Evolutionary conservation across 1,140 invertebrate genomes (phyloP), one percentile per base, ranked within the genome.

Genomic region (Vollenhovia emeryi): DNA sequence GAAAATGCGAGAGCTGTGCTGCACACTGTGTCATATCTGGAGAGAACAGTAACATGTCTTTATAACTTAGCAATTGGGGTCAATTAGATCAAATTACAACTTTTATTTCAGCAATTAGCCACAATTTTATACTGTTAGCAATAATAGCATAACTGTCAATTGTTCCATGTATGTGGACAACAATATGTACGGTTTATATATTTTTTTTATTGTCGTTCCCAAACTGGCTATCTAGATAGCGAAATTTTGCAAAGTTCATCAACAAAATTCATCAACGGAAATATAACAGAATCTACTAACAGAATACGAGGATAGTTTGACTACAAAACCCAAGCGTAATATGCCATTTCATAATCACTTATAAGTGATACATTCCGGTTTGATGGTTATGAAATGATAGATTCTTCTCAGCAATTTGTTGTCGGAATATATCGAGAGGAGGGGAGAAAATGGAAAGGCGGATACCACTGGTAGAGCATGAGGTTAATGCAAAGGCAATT

Each of bases 51-150:
- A 18, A 75, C 24, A 3, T 60, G 6, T 30, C 18, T 30, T 57
- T 57, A 74, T 52, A 33, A 71, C 27, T 27, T 66, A 3, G 18
- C 18, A 52, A n/a, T 52, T 18, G 18, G 7, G 50, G 2, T 1
- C 30, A 52, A 71, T 71, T 71, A 33, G 30, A 4, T 52, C 48
- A 13, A 71, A 71, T 76, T 75, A 43, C 15, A 36, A 15, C 6
- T 60, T 15, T 18, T 33, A 75, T 59, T 36, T 27, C 24, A 30
- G 52, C 36, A 75, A 75, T 24, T 24, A 9, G 43, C 3, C 0
- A 18, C 1, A 43, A 15, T 6, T 55, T 21, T 60, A 45, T 73
- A 18, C 2, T 11, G 5, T 24, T 24, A 75, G n/a, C 33, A 33
- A 8, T 18, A 76, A 43, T 15, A 30, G 33, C 6, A 43, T 15